Base-by-base conservation (phyloP, 2,888 invertebrate species). In the Parnassius smintheus region DNA sequence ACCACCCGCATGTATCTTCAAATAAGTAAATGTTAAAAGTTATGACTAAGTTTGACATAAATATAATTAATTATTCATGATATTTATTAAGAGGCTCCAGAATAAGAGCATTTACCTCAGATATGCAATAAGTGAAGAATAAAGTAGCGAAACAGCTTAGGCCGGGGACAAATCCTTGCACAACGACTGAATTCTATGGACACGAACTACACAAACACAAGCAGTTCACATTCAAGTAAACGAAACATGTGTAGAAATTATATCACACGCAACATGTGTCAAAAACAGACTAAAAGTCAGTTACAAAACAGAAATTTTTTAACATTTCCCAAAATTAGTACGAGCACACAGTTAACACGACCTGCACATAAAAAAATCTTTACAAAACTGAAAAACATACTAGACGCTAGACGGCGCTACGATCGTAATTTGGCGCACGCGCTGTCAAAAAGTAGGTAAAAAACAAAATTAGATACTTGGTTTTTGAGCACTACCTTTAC, bases 141-240 rank as follows among this genome's bases (percentile, higher is more conserved):
- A 63, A 51, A 25, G 52, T 59, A 50, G 55, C 45, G 45, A 59
- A 63, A 51, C 50, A 55, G 58, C 59, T 41, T 55, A 58, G 41
- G 42, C 70, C 68, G 70, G 66, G 66, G 77, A 80, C 78, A 85
- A 88, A 88, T 87, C 87, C 89, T 85, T 85, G 81, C 84, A 86
- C 86, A 85, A 85, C 78, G 84, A 88, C 81, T 78, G 78, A 85
- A 78, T 75, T 75, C 74, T 80, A 82, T 75, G 75, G 78, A 82
- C 86, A 85, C 22, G 82, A 82, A 83, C 78, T 77, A 81, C 85
- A 81, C 80, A 72, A 72, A 75, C 80, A 84, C 80, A 73, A 77
- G 69, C 68, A 70, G 76, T 82, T 78, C 83, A 85, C 84, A 74
- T 72, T 66, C 63, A 73, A 74, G 68, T 70, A 73, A 70, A 74